Percentiles rank a stretch among this genome's conserved stretches.
These are phyloP conservation scores for Henricia sp. DNA, from an alignment of 53 echinoderm and acorn worm species.

Conservation along the genomic window DNA sequence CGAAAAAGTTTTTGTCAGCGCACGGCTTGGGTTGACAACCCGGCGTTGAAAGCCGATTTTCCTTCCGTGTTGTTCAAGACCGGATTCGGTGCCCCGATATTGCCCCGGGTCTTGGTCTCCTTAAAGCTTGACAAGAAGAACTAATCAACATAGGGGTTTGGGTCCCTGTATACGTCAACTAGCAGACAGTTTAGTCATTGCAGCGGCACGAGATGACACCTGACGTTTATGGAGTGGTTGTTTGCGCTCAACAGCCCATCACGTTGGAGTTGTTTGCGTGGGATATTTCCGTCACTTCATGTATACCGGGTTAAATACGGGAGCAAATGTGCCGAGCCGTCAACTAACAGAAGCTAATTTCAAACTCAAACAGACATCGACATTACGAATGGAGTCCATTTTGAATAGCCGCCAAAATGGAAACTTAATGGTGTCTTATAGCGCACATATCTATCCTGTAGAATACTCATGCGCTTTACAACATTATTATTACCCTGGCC, in stretches of 20 bases:
- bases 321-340: too few relatives aligned
- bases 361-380: too few relatives aligned
- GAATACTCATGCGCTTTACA: neutral
- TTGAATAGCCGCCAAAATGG: too few relatives aligned
- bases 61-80: neutral
- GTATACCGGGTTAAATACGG: neutral
- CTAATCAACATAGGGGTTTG: too few relatives aligned
- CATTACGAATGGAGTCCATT: too few relatives aligned
- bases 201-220: neutral
- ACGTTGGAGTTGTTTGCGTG: neutral
- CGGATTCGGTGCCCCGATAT: neutral
- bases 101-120: neutral
- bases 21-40: constrained; percentile 8
- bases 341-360: too few relatives aligned
- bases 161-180: neutral
- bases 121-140: neutral
- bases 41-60: constrained; percentile 22
- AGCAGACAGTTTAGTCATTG: neutral
- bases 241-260: constrained; percentile 1
- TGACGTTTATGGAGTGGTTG: neutral
- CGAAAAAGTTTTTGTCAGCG: neutral
- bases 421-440: too few relatives aligned
- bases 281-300: constrained; percentile 10
- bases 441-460: too few relatives aligned
- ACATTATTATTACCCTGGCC: too few relatives aligned